Base-by-base conservation (phyloP, 2,888 invertebrate species). In the Geophilus truncorum region DNA sequence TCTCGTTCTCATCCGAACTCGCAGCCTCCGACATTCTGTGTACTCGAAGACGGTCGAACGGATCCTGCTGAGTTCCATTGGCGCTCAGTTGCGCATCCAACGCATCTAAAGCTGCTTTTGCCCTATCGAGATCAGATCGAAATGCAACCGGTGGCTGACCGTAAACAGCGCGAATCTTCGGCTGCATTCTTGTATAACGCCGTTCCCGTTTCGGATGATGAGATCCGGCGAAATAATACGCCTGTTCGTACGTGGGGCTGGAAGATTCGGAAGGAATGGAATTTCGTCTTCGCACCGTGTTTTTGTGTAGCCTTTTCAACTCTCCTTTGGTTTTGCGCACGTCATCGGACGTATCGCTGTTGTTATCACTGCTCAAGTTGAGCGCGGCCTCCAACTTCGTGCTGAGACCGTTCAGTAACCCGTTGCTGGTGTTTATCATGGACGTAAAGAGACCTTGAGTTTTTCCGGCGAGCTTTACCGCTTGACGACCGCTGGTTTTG, bases 1-100 rank as follows among this genome's bases (percentile, higher is more conserved):
- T 89, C 77, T 89, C 89, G 81, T 90, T 89, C 10, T 89, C 89
- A 83, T 90, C 90, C 84, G 90, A 90, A 84, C 90, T 90, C 84
- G 87, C 87, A 83, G 88, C 85, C 82, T 88, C 88, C 21, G 77
- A 28, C 6, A 57, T 62, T n/a, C 25, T n/a, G 21, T 77, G 45
- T 21, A 57, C 57, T 12, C 34, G 45, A 34, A 82, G 62, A n/a
- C 81, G n/a, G 34, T 82, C 82, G 0, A 82, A 82, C 28, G 81
- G 80, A 80, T 82, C 81, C 81, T 83, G 81, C n/a, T 79, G 83
- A 62, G 83, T 84, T 10, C 83, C 83, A 28, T 83, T 82, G 7
- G 82, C 83, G 28, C 81, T 79, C n/a, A 83, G 84, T 23, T 83
- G 82, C 7, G 81, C 79, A 32, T 81, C 82, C 28, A 82, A 82